A percentile compares a stretch with the other conserved stretches of the same genome.
These are phyloP conservation scores for Acrossocheilus fasciatus DNA, from an alignment of 2,797 vertebrate genomes.

Conservation along the genomic window DNA sequence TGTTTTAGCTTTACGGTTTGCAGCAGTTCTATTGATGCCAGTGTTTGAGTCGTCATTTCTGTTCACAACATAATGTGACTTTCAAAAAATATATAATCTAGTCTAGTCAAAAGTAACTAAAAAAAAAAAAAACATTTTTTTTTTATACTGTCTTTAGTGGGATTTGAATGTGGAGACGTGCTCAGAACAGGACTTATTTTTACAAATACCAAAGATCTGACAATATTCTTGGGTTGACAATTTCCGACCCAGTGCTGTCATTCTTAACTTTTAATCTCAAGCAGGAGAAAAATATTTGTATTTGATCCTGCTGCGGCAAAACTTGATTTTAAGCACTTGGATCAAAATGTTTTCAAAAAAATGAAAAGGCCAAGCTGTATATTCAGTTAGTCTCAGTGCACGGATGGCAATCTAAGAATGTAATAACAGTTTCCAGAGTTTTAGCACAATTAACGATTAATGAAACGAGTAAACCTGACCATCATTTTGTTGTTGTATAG, in stretches of 20 bases:
- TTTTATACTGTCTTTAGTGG: slow-evolving; percentile 14
- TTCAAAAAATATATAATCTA: slow-evolving; percentile 49
- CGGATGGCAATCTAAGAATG: slow-evolving; percentile 49
- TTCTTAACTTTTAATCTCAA: slow-evolving; percentile 6
- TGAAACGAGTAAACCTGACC: slow-evolving; percentile 34
- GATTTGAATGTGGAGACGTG: slow-evolving; percentile 38
- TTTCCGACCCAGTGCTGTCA: neutral
- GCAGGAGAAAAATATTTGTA: neutral
- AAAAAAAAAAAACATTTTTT: neutral
- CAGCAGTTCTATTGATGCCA: slow-evolving; percentile 58
- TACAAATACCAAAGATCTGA: slow-evolving; percentile 26
- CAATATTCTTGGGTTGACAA: neutral
- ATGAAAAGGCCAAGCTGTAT: slow-evolving; percentile 24
- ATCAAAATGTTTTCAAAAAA: slow-evolving; percentile 21
- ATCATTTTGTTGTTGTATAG: slow-evolving; percentile 49
- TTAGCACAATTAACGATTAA: slow-evolving; percentile 48
- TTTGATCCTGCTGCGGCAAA: slow-evolving; percentile 21
- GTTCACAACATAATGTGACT: slow-evolving; percentile 50
- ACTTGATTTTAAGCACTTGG: slow-evolving; percentile 44
- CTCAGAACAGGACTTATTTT: slow-evolving; percentile 15
- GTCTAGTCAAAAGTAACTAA: slow-evolving; percentile 17
- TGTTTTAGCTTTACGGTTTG: slow-evolving; percentile 52
- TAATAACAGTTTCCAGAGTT: slow-evolving; percentile 45
- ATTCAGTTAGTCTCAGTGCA: slow-evolving; percentile 37
- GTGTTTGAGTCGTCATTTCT: slow-evolving; percentile 64